phyloP scores from a whole-genome alignment of 2,113 vertebrate genomes.

The Circaetus gallicus region DNA sequence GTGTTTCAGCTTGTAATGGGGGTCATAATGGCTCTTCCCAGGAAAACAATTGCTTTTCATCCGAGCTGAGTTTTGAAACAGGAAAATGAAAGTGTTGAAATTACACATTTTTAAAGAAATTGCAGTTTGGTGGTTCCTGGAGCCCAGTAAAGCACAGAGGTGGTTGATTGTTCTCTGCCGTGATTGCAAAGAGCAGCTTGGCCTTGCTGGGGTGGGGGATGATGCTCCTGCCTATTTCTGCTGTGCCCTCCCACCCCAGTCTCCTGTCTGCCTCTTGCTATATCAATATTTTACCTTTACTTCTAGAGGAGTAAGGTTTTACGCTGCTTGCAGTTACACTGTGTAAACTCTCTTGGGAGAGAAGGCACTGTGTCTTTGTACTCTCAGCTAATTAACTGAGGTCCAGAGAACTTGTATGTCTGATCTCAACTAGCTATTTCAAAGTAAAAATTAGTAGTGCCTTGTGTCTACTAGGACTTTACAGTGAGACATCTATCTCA shows the following conservation, averaged over 20 bases:
- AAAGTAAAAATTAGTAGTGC: not conserved
- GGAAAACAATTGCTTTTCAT: not conserved
- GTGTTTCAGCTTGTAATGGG: fast-evolving
- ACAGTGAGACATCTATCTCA: not conserved
- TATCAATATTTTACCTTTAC: not conserved
- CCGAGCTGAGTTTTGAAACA: not conserved
- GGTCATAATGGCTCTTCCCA: not conserved
- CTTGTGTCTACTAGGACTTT: not conserved
- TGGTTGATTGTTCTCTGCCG: not conserved
- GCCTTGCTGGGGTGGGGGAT: not conserved
- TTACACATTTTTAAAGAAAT: not conserved
- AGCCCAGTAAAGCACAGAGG: not conserved
- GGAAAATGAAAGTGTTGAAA: not conserved
- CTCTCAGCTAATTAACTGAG: not conserved
- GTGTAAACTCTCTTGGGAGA: not conserved
- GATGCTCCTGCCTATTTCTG: fast-evolving
- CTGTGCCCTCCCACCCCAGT: not conserved
- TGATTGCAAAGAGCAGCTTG: not conserved
- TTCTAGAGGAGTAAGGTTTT: not conserved
- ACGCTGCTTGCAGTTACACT: fast-evolving
- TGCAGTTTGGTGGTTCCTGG: not conserved
- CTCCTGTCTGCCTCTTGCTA: not conserved
- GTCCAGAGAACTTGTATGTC: not conserved
- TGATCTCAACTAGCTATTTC: not conserved
- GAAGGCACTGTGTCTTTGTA: not conserved